Conservation (phyloP, 2,113 vertebrate genomes). For the Perccottus glenii region DNA sequence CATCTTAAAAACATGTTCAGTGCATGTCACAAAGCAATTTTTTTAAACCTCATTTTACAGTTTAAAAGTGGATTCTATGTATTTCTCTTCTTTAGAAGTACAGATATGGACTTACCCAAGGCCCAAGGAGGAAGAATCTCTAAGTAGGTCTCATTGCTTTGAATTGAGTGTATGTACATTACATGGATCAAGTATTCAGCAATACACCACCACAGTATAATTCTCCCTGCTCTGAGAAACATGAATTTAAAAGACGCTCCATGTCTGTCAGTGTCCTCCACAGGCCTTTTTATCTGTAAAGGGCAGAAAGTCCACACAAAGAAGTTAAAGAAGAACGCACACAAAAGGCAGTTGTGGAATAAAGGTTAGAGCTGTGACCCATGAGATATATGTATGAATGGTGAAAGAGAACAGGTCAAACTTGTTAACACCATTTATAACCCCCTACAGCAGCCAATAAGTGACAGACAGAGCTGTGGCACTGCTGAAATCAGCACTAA, state of each 20-base stretch:
- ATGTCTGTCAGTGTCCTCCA: constrained; percentile 40
- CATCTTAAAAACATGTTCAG: constrained; percentile 14
- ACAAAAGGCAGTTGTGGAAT: background rate
- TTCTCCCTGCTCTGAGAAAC: constrained; percentile 75
- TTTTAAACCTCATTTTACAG: background rate
- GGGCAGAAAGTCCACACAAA: constrained; percentile 11
- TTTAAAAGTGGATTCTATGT: background rate
- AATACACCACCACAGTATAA: constrained; percentile 89
- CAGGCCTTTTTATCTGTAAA: constrained; percentile 82
- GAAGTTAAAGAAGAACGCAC: background rate
- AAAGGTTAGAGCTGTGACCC: background rate
- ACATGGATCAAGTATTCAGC: constrained; percentile 90
- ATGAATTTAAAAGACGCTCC: constrained; percentile 61
- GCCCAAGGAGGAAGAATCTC: constrained; percentile 88
- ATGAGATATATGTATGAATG: background rate
- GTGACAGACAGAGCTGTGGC: background rate
- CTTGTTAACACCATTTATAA: constrained; percentile 3
- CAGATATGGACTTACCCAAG: constrained; percentile 81
- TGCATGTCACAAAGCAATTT: constrained; percentile 3
- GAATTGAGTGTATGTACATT: constrained; percentile 94
- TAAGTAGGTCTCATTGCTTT: constrained; percentile 84
- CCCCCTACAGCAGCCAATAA: constrained; percentile 9
- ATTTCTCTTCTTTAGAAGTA: constrained; percentile 1
- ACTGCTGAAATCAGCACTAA: background rate
- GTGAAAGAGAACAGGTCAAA: background rate